Base-by-base conservation (phyloP, 1,140 invertebrate genomes). In the Lordiphosa stackelbergi region DNA sequence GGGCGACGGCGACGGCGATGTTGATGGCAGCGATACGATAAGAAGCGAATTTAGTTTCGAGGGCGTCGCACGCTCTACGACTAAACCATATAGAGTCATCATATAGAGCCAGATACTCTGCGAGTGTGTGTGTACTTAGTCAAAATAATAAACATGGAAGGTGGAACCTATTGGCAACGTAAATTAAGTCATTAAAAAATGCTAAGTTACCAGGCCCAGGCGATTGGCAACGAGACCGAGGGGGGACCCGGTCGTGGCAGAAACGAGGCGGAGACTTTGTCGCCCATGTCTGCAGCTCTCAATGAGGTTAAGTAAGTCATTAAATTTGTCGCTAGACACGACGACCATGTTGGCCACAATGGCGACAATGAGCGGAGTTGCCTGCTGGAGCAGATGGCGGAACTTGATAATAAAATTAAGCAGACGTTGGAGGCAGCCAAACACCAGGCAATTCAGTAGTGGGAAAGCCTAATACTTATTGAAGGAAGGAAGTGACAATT, bases 121-220 rank as follows among this genome's bases (percentile, higher is more conserved):
- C 5, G 34, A 24, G 28, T 42, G 9, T 35, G n/a, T 59, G 58
- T 65, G 77, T 75, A 77, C 72, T 77, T 77, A 83, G 77, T 62
- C 68, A 84, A 83, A 83, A 83, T 73, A 84, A 84, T 84, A 84
- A 84, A 78, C 78, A 71, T 69, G 69, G 77, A 83, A 84, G 77
- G 77, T 83, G 78, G 78, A 66, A 78, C 77, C 77, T 78, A 78
- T 84, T 83, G 77, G 73, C 66, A 84, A 83, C 78, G 73, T 83
- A 83, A 83, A 83, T 83, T 83, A 83, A 83, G 77, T 83, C 77
- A 84, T 83, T 83, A 83, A 84, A 79, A 84, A 83, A 77, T 78
- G 65, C 78, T 73, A 83, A 84, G 72, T 63, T 77, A 52, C 43
- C 53, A 24, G 58, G 12, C 34, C 40, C 38, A 47, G 45, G 47